Conservation (phyloP, 2,888 invertebrate species). For the Lepas anatifera region DNA sequence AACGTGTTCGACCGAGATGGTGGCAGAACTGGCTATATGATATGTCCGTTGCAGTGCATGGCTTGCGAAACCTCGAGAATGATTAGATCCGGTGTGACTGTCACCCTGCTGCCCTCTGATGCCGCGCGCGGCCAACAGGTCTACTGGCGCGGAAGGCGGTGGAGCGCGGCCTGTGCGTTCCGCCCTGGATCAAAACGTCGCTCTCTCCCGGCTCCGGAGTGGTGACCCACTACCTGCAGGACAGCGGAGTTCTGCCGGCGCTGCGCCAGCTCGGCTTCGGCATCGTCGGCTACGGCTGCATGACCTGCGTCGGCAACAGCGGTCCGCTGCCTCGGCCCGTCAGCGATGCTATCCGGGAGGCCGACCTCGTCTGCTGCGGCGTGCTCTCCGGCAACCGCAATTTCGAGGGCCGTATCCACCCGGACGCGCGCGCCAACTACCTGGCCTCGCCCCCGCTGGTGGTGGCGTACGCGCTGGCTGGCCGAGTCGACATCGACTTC, state of each 20-base stretch:
- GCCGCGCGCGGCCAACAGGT: slow-evolving; percentile 91
- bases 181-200: slow-evolving; percentile 92
- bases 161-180: slow-evolving; percentile 71
- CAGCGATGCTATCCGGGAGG: slow-evolving; percentile 78
- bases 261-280: slow-evolving; percentile 65
- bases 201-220: slow-evolving; percentile 92
- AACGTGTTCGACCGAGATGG: no score
- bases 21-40: no score
- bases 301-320: slow-evolving; percentile 84
- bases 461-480: slow-evolving; percentile 93
- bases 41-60: no score
- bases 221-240: slow-evolving; percentile 68
- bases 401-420: slow-evolving; percentile 96
- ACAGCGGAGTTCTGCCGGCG: slow-evolving; percentile 39
- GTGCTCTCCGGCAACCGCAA: slow-evolving; percentile 95
- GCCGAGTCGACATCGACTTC: slow-evolving; percentile 88
- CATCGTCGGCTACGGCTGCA: slow-evolving; percentile 94
- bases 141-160: slow-evolving; percentile 87
- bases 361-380: slow-evolving; percentile 85
- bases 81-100: slow-evolving; percentile 98
- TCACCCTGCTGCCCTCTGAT: slow-evolving; percentile 95
- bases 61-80: no score
- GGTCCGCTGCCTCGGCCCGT: slow-evolving; percentile 86
- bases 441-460: slow-evolving; percentile 90
- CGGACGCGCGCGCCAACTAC: slow-evolving; percentile 92